Base-by-base conservation (phyloP, 2,888 invertebrate genomes). In the Cyclophora albipunctata region DNA sequence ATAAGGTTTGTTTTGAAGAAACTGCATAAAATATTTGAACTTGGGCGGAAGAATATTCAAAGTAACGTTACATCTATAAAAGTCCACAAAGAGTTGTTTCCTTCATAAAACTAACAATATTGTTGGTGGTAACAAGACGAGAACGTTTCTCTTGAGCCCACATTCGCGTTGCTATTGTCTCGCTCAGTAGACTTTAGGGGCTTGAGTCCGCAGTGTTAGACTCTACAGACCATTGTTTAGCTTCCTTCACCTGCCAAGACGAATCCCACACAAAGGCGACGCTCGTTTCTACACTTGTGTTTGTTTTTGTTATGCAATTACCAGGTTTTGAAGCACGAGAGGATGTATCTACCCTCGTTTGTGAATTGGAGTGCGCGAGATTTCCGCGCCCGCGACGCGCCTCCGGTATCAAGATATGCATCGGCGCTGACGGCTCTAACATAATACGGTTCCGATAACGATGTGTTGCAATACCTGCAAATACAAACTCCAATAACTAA, bases 61-160 rank as follows among this genome's bases (percentile, higher is more conserved):
- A 20, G 20, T 20, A 20, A 20, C 20, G 20, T 2, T 20, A 20
- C 50, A 49, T 53, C 65, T 69, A 72, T 71, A 76, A 75, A 76
- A 70, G 62, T 66, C 61, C 68, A 81, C 81, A 82, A 82, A 81
- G 77, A 79, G 75, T 80, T 79, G 70, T 73, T 73, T 78, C 71
- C 77, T 76, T 82, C 81, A 84, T 82, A 86, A 86, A 85, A 84
- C 84, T 86, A 86, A 87, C 84, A 85, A 87, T 83, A 83, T 83
- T 81, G 84, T 78, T 76, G 66, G 79, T 70, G 78, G 84, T 86
- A 86, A 87, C 85, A 84, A 86, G 85, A 81, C 76, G 72, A 76
- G 79, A 81, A 71, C 75, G 77, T 78, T 85, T 80, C 82, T 80
- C 78, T 67, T 66, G 77, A 79, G 82, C 81, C 82, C 82, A 82